phyloP scores from a whole-genome alignment of 2,888 invertebrate genomes.

The Lepidonotus clava region DNA sequence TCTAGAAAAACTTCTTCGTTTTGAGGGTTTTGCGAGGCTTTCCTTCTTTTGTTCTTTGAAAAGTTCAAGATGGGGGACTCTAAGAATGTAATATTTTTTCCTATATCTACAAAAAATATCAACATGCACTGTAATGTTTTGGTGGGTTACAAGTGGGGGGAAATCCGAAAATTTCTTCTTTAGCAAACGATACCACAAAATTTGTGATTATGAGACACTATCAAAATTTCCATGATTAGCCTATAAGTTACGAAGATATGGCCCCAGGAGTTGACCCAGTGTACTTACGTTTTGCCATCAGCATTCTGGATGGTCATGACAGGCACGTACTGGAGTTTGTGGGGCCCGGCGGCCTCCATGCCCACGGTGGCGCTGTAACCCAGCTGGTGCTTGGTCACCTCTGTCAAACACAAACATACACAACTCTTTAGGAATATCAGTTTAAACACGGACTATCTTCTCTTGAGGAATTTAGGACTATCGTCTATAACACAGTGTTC shows the following conservation, averaged over 20 bases:
- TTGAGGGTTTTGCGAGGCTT: too few species aligned
- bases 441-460: too few species aligned
- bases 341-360: slow-evolving; percentile 92
- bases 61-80: too few species aligned
- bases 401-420: slow-evolving; percentile 68
- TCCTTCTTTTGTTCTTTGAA: too few species aligned
- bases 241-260: neutral
- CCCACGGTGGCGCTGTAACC: slow-evolving; percentile 94
- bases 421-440: neutral
- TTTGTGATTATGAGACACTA: too few species aligned
- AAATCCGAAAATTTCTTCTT: too few species aligned
- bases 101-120: neutral
- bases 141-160: too few species aligned
- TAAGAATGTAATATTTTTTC: too few species aligned
- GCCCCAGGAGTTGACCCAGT: neutral
- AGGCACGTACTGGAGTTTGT: slow-evolving; percentile 87
- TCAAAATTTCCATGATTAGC: neutral
- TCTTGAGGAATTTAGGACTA: too few species aligned
- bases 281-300: slow-evolving; percentile 87
- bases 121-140: too few species aligned
- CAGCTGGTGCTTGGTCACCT: slow-evolving; percentile 85
- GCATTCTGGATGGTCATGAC: slow-evolving; percentile 83
- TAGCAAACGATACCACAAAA: neutral
- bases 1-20: too few species aligned
- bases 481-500: too few species aligned